Base-by-base conservation (phyloP, 1,140 invertebrate species). In the Arion vulgaris region DNA sequence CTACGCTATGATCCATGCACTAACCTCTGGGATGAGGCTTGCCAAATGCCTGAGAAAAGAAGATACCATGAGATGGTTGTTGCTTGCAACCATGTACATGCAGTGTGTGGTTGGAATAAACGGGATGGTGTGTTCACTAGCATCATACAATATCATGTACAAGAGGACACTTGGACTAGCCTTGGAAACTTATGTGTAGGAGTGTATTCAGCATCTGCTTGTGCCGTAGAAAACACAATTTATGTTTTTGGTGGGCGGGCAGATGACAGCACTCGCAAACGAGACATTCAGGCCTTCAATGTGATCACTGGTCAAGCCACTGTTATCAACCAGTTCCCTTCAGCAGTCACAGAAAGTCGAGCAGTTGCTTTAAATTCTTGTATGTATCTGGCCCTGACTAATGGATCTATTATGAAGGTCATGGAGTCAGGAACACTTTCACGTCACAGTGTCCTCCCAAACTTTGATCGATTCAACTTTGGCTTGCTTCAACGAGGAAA, bases 401-500 rank as follows among this genome's bases (percentile, higher is more conserved):
- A 85, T 68, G 87, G 87, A 23, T 78, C 75, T 11, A 83, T 88
- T n/a, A 66, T 87, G 73, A 87, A 82, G 80, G 84, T 87, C 38
- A 36, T 80, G 39, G 83, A 83, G 39, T 83, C 80, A 57, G 86
- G 83, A 2, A 68, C 84, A 34, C 73, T 88, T 32, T 84, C 78
- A 39, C 34, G 51, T 38, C 76, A 80, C 45, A 81, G 85, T 28
- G 83, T 32, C 19, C 83, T 88, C 28, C 76, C 84, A 34, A 84
- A 84, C 74, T 88, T 88, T 83, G 83, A 88, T 53, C 68, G 87
- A 0, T 88, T 85, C 72, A 87, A 86, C 51, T 87, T 88, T 85
- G 86, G 86, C 15, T 73, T 86, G 32, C 81, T 85, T 0, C 82
- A 86, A 28, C 80, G 79, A 34, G 82, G 81, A 2, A 80, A 53